Percentiles rank a stretch among this genome's conserved stretches.
phyloP scores from a whole-genome alignment of 2,888 invertebrate species.

The Standfussiana lucernea region DNA sequence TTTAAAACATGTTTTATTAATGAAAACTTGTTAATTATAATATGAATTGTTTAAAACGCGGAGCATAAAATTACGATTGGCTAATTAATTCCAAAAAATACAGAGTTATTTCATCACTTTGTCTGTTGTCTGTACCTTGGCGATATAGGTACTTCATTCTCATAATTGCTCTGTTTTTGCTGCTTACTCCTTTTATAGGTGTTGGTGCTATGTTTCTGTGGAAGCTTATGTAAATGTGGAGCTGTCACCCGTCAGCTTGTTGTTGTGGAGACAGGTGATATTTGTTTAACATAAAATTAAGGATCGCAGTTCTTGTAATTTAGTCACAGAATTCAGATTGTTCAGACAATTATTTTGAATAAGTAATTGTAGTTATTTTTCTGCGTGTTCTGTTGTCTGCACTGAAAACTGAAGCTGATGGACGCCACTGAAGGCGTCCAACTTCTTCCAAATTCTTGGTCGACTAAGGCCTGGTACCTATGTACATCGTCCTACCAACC shows the following conservation, averaged over 20 bases:
- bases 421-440: background rate
- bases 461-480: too few relatives aligned
- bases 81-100: background rate
- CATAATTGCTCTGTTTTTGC: constrained; percentile 63
- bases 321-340: background rate
- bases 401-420: background rate
- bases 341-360: background rate
- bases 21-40: constrained; percentile 32
- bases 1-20: constrained; percentile 41
- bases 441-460: too few relatives aligned
- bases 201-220: constrained; percentile 30
- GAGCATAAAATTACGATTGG: background rate
- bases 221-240: constrained; percentile 47
- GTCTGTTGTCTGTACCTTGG: constrained; percentile 12
- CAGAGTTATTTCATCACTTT: background rate
- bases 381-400: too few relatives aligned
- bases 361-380: background rate
- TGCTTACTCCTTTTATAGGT: constrained; percentile 42
- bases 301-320: constrained; percentile 4
- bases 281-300: constrained; percentile 3
- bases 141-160: constrained; percentile 42
- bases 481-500: too few relatives aligned
- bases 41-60: constrained; percentile 7
- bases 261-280: constrained; percentile 24
- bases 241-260: background rate